Base-by-base conservation (phyloP, 2,113 vertebrate genomes). In the Caranx melampygus region DNA sequence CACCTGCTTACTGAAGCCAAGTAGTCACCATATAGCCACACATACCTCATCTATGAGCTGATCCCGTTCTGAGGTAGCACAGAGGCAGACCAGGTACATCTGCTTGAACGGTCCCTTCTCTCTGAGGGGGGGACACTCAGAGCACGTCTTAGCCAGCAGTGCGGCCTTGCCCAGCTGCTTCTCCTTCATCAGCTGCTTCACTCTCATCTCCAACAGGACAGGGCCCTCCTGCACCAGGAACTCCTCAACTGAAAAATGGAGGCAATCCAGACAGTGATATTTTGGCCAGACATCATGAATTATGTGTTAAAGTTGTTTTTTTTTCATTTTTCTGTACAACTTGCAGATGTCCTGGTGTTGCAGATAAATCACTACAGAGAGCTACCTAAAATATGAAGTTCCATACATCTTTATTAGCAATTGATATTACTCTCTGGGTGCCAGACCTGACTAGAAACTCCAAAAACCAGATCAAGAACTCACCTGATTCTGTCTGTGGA, bases 111-210 rank as follows among this genome's bases (percentile, higher is more conserved):
- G 92, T 67, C 95, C 96, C 91, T 95, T 96, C 69, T 90, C 92
- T 78, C 95, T 93, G 87, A 99, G 96, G 86, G 93, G 94, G n/a
- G 94, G 93, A 75, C 95, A 94, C 73, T 99, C 95, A 13, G 94
- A 94, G 92, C 97, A 99, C 18, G 95, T 90, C 92, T 97, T 97
- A 83, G 98, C 97, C 92, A 99, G 92, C 83, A 93, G 89, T 42
- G 96, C 96, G 69, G 97, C 97, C 92, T 96, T 95, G 0, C 71
- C 94, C 84, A 96, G 88, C 70, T 95, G 93, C 91, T 94, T 95
- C 77, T 96, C 94, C 94, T 99, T 99, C 86, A 99, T 96, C 72
- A 99, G 95, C 78, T 97, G 96, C 83, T 98, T 99, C 88, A 98
- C 95, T 88, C 98, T 95, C 96, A 99, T 97, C 94, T 96, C 95